These are phyloP conservation scores for Trichonephila clavipes DNA, from an alignment of 1,140 invertebrate genomes.

Conservation along the genomic window DNA sequence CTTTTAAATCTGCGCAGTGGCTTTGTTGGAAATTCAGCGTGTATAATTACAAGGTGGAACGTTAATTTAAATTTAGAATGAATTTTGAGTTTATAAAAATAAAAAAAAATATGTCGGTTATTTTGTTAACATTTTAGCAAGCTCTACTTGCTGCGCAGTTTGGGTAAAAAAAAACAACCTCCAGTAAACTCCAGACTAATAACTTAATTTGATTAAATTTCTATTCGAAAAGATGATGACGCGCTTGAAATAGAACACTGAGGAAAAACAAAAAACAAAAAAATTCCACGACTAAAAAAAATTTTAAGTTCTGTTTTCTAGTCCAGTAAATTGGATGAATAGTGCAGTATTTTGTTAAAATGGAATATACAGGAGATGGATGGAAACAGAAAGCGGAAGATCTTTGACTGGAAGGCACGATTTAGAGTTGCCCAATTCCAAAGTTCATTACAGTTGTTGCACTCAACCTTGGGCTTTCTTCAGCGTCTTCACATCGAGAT, in stretches of 20 bases:
- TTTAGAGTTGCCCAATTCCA: slow-evolving; percentile 37
- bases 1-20: slow-evolving; percentile 69
- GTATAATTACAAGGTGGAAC: background rate
- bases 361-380: slow-evolving; percentile 74
- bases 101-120: background rate
- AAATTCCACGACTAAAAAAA: background rate
- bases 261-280: background rate
- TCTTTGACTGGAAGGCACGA: slow-evolving; percentile 71
- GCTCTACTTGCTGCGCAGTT: slow-evolving; percentile 64
- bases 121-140: slow-evolving; percentile 59
- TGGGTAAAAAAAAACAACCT: background rate
- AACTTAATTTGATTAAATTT: slow-evolving; percentile 29
- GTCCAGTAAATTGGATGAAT: slow-evolving; percentile 8
- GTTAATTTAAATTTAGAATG: slow-evolving; percentile 1
- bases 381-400: slow-evolving; percentile 52
- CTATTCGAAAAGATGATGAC: background rate
- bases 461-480: slow-evolving; percentile 84
- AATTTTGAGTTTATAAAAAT: background rate
- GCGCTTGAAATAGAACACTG: background rate
- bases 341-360: slow-evolving; percentile 43
- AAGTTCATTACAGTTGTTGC: background rate
- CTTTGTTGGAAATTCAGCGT: slow-evolving; percentile 37
- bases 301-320: background rate
- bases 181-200: slow-evolving; percentile 39
- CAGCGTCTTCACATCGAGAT: slow-evolving; percentile 95